These are phyloP conservation scores for Leucophenga varia DNA, from an alignment of 1,140 invertebrate genomes.

Conservation along the genomic window DNA sequence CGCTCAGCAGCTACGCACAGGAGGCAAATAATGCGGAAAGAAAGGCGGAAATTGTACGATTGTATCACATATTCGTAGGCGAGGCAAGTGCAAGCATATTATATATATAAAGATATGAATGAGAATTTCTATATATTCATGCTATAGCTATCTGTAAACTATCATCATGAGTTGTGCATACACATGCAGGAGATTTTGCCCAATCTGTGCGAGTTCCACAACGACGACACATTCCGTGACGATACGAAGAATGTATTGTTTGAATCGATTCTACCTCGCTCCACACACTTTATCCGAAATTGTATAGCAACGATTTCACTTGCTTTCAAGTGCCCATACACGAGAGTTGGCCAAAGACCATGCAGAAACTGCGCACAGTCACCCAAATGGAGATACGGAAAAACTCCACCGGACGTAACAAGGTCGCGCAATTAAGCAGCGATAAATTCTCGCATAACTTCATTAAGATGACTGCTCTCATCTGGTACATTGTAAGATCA, in stretches of 20 bases:
- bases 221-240: slow-evolving; percentile 25
- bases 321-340: slow-evolving; percentile 25
- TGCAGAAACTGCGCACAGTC: slow-evolving; percentile 32
- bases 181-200: slow-evolving; percentile 38
- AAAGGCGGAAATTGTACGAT: slow-evolving; percentile 30
- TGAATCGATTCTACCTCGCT: slow-evolving; percentile 26
- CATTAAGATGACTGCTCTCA: slow-evolving; percentile 35
- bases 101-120: no score
- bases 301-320: slow-evolving; percentile 23
- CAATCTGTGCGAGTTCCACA: slow-evolving; percentile 34
- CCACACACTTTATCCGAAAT: slow-evolving; percentile 30
- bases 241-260: slow-evolving; percentile 35
- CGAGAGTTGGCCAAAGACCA: slow-evolving; percentile 31
- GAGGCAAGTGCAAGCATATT: no score
- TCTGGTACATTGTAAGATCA: slow-evolving; percentile 37
- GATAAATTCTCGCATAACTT: slow-evolving; percentile 29
- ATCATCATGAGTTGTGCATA: slow-evolving; percentile 35
- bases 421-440: slow-evolving; percentile 14
- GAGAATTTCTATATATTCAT: no score
- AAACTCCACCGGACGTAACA: no score
- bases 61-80: slow-evolving; percentile 24
- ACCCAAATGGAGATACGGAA: slow-evolving; percentile 37
- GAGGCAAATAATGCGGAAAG: slow-evolving; percentile 8
- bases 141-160: slow-evolving; percentile 37
- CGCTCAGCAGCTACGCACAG: slow-evolving; percentile 3